Percentiles rank a stretch among this genome's conserved stretches.
Evolutionary conservation across 2,113 vertebrate species (phyloP).

Genomic region (Entelurus aequoreus): DNA sequence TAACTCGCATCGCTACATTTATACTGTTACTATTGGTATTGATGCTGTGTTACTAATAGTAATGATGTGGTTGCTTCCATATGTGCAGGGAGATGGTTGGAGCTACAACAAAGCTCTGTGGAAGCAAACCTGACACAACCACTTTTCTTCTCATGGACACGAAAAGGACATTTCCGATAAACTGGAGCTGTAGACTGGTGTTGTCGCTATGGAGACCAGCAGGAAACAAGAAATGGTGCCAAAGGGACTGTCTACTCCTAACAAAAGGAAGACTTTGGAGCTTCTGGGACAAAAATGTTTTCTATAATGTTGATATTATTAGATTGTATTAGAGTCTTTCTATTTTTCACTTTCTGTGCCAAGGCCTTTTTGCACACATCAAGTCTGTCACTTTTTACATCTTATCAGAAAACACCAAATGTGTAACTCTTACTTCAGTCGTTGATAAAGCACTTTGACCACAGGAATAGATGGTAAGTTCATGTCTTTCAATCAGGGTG

Average conservation of each 20-base stretch:
- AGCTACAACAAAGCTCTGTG: conserved; percentile 83
- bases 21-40: no score
- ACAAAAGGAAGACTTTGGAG: not conserved
- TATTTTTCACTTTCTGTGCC: conserved; percentile 83
- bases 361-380: conserved; percentile 77
- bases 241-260: conserved; percentile 42
- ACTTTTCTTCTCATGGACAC: conserved; percentile 6
- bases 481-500: conserved; percentile 39
- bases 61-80: no score
- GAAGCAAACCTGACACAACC: conserved; percentile 77
- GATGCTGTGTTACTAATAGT: no score
- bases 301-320: conserved; percentile 54
- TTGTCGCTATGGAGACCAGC: conserved; percentile 14
- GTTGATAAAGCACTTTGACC: conserved; percentile 48
- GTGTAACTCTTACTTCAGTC: not conserved
- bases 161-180: conserved; percentile 5
- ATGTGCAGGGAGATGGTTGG: conserved; percentile 84
- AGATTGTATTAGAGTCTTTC: conserved; percentile 75
- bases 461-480: conserved; percentile 37
- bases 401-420: conserved; percentile 10
- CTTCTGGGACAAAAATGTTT: conserved; percentile 48
- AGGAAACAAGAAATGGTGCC: conserved; percentile 48
- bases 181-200: conserved; percentile 8
- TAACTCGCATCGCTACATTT: no score
- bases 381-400: conserved; percentile 44